Evolutionary conservation across 2,113 vertebrate species (phyloP), one percentile per base, ranked within the genome.

Genomic region (Apteryx owenii): DNA sequence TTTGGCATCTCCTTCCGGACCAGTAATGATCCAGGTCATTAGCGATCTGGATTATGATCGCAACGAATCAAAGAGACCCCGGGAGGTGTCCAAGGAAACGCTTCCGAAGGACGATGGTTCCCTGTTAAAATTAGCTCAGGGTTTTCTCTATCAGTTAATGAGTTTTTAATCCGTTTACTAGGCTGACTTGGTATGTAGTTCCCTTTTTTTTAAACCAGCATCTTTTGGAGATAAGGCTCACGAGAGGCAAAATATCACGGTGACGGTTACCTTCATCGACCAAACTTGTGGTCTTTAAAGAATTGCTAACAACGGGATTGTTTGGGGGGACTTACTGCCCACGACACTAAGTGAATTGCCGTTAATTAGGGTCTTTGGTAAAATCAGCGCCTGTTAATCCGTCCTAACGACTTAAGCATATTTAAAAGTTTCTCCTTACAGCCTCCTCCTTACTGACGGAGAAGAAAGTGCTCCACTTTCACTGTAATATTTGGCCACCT

Each of bases 141-240:
- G 0, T 78, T 66, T 66, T 84, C 92, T 75, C 76, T 95, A 56
- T 51, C 94, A 90, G 51, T 92, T 90, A 97, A 96, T 92, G 90
- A 95, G 86, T 48, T 93, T 96, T 93, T 96, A 92, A 97, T 95
- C 94, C 92, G 51, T 76, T 94, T 81, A 81, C 54, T 50, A 29
- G 89, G 91, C 92, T 95, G 69, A 60, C 65, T 81, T 5, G 42
- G 20, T 33, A 4, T 3, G 40, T 12, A 10, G 70, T 8, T 93
- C 23, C 5, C 81, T 93, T 64, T 58, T 72, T 94, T 85, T 60
- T 38, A 38, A 26, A 92, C 82, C 70, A 77, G 89, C 70, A 50
- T 48, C 4, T 3, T 22, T 62, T 31, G 73, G 56, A 89, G 92
- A 93, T 88, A 93, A 95, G 90, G 88, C 76, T 83, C 42, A 4